A percentile compares a stretch with the other conserved stretches of the same genome.
These are phyloP conservation scores for Platycheirus rosarum DNA, from an alignment of 2,888 invertebrate genomes.

Conservation along the genomic window DNA sequence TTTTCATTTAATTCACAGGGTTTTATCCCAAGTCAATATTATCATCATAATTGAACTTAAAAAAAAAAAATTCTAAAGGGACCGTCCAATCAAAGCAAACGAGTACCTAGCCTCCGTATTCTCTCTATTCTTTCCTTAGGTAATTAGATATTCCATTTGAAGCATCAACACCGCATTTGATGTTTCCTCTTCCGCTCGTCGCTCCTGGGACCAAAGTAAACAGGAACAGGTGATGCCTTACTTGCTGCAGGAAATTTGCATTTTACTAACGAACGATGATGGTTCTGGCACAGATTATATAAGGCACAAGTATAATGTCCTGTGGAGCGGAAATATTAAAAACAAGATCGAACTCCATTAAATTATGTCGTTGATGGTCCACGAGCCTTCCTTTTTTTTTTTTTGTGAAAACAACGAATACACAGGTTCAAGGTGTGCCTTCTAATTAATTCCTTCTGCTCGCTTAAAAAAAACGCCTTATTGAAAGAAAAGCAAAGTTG, in stretches of 20 bases:
- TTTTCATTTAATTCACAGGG: too few relatives aligned
- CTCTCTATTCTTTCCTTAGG: constrained; percentile 3
- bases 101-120: not conserved
- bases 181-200: not conserved
- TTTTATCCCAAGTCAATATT: too few relatives aligned
- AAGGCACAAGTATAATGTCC: not conserved
- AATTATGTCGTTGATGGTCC: constrained; percentile 31
- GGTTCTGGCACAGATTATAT: too few relatives aligned
- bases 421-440: constrained; percentile 22
- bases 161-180: constrained; percentile 31
- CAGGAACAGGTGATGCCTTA: constrained; percentile 17
- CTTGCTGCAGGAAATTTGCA: constrained; percentile 25
- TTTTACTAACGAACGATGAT: constrained; percentile 3
- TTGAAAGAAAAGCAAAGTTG: constrained; percentile 29
- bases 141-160: constrained; percentile 34
- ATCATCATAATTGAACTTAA: too few relatives aligned
- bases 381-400: constrained; percentile 20
- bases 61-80: too few relatives aligned
- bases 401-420: constrained; percentile 34
- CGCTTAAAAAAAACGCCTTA: not conserved
- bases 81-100: too few relatives aligned
- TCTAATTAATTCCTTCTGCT: constrained; percentile 48
- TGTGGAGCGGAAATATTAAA: constrained; percentile 27
- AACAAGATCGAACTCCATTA: constrained; percentile 37
- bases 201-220: constrained; percentile 36